phyloP scores from a whole-genome alignment of 2,888 invertebrate species.

The Cataglyphis albicans region DNA sequence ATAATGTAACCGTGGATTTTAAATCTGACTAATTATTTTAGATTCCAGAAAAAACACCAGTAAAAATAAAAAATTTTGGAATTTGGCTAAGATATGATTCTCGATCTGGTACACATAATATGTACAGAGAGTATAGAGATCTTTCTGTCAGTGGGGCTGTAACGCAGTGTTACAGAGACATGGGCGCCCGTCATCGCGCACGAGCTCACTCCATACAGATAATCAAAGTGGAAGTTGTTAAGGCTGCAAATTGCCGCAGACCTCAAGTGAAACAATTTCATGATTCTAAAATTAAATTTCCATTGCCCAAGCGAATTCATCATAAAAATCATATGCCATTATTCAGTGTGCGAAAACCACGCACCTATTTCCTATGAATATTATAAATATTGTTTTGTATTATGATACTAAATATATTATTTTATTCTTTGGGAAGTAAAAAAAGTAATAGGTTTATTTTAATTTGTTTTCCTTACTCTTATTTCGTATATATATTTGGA shows the following conservation, averaged over 20 bases:
- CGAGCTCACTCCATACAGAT: conserved; percentile 99
- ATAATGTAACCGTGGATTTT: neutral
- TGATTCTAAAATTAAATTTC: conserved; percentile 98
- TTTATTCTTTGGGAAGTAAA: conserved; percentile 3
- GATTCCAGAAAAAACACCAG: conserved; percentile 96
- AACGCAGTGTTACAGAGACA: conserved; percentile 99
- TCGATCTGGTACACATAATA: conserved; percentile 99
- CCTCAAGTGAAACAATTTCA: conserved; percentile 99
- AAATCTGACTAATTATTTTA: conserved; percentile 82
- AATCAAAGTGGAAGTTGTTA: conserved; percentile 97
- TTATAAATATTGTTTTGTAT: conserved; percentile 50
- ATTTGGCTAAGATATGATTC: conserved; percentile 99
- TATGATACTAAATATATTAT: conserved; percentile 55
- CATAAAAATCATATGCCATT: conserved; percentile 93
- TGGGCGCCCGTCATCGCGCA: conserved; percentile 97
- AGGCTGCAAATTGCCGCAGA: conserved; percentile 95
- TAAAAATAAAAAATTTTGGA: conserved; percentile 99
- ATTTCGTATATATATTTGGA: neutral
- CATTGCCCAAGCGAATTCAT: conserved; percentile 96
- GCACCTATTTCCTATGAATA: conserved; percentile 91
- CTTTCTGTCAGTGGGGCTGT: conserved; percentile 98
- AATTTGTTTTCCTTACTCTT: neutral
- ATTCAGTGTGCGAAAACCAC: conserved; percentile 94
- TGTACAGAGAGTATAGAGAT: conserved; percentile 99
- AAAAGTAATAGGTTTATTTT: neutral